Evolutionary conservation across 1,140 invertebrate species (phyloP).

Genomic region (Bilobella aurantiaca): DNA sequence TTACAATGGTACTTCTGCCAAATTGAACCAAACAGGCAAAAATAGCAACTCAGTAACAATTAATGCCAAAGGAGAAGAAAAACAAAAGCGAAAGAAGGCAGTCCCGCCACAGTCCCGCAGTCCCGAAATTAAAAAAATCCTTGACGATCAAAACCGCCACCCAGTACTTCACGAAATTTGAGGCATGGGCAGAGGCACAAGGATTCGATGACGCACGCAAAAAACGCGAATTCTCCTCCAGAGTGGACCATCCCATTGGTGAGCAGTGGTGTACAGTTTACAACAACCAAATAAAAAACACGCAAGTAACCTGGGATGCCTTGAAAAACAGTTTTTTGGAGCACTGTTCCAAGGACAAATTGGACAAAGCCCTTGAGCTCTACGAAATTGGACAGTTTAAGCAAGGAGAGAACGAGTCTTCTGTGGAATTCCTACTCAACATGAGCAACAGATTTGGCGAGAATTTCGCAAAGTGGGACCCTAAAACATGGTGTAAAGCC

Average conservation of each 20-base stretch:
- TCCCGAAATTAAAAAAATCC: too few relatives aligned
- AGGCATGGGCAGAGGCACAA: background rate
- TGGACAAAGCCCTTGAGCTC: background rate
- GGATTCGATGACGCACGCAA: background rate
- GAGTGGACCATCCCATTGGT: background rate
- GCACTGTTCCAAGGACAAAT: background rate
- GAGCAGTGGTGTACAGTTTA: background rate
- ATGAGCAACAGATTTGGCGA: background rate
- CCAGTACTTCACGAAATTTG: background rate
- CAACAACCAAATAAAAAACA: background rate
- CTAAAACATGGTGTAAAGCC: background rate
- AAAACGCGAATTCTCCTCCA: background rate
- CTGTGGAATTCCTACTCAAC: background rate
- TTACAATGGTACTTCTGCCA: too few relatives aligned
- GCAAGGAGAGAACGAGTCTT: background rate
- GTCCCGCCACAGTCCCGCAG: too few relatives aligned
- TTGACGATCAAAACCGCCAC: too few relatives aligned
- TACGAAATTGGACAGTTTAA: background rate
- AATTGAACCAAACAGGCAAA: too few relatives aligned
- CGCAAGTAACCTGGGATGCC: background rate
- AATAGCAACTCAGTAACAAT: too few relatives aligned
- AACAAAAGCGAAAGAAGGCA: too few relatives aligned
- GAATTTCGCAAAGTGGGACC: background rate
- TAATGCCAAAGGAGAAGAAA: too few relatives aligned
- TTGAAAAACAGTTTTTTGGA: background rate